phyloP scores from a whole-genome alignment of 2,888 invertebrate species.

The Hofmannophila pseudospretella region DNA sequence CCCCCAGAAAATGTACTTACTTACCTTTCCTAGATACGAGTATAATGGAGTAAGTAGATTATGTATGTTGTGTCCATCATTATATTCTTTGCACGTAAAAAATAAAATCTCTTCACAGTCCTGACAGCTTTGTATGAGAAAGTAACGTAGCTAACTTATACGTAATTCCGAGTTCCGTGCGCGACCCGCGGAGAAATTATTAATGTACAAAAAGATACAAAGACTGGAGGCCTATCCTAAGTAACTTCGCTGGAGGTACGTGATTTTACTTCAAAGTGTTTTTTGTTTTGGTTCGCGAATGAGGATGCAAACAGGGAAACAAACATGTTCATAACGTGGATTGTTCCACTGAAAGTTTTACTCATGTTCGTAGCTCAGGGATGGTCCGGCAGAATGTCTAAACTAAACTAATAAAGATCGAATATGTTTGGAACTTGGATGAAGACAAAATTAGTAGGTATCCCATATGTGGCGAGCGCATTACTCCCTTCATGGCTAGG shows the following conservation, averaged over 20 bases:
- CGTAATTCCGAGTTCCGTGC: slow-evolving; percentile 45
- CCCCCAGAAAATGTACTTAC: too few relatives aligned
- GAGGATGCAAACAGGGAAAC: slow-evolving; percentile 46
- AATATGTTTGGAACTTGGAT: too few relatives aligned
- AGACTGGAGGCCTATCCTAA: slow-evolving; percentile 49
- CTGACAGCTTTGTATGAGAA: slow-evolving; percentile 57
- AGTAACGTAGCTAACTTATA: slow-evolving; percentile 54
- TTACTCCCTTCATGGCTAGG: too few relatives aligned
- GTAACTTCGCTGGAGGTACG: slow-evolving; percentile 52
- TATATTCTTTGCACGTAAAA: slow-evolving; percentile 67
- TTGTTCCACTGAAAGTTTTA: slow-evolving; percentile 30
- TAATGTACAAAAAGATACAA: slow-evolving; percentile 63
- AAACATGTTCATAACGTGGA: slow-evolving; percentile 42
- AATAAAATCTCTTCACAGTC: slow-evolving; percentile 58
- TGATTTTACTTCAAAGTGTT: slow-evolving; percentile 58
- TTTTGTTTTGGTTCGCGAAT: slow-evolving; percentile 39
- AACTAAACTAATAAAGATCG: too few relatives aligned
- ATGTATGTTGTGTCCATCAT: slow-evolving; percentile 50
- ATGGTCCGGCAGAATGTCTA: too few relatives aligned
- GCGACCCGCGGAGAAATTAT: slow-evolving; percentile 56
- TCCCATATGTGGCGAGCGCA: too few relatives aligned
- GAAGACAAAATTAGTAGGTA: too few relatives aligned
- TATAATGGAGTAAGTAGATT: too few relatives aligned
- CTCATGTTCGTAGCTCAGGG: slow-evolving; percentile 26
- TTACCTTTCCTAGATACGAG: too few relatives aligned